Percentiles rank a stretch among this genome's conserved stretches.
phyloP scores from a whole-genome alignment of 2,888 invertebrate species.

The Cartodere bifasciata region DNA sequence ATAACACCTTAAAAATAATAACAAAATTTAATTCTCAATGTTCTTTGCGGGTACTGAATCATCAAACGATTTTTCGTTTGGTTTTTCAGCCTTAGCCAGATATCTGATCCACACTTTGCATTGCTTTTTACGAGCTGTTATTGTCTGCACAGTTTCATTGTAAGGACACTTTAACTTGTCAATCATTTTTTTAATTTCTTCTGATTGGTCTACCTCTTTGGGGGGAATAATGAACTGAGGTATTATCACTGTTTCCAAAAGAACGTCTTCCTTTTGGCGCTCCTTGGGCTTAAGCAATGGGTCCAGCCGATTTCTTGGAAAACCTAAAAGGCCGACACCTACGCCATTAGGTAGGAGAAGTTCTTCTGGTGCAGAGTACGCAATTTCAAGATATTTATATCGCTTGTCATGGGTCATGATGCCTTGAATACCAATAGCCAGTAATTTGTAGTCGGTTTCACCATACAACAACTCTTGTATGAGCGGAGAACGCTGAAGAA shows the following conservation, averaged over 20 bases:
- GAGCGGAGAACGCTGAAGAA: constrained; percentile 45
- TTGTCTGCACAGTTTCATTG: too few species aligned
- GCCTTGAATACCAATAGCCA: constrained; percentile 39
- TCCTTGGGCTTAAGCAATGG: constrained; percentile 38
- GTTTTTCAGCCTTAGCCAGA: too few species aligned
- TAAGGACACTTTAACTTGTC: too few species aligned
- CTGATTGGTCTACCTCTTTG: constrained; percentile 14
- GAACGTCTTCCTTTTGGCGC: constrained; percentile 20
- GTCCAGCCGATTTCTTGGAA: constrained; percentile 42
- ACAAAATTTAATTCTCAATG: too few species aligned
- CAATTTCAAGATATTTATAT: constrained; percentile 39
- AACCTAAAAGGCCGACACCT: constrained; percentile 47
- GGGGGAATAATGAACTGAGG: constrained; percentile 27
- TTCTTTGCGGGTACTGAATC: too few species aligned
- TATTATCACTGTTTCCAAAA: constrained; percentile 16
- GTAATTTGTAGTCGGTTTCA: constrained; percentile 45
- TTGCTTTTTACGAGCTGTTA: too few species aligned
- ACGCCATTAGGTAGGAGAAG: constrained; percentile 34
- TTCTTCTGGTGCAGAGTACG: constrained; percentile 45
- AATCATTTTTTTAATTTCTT: constrained; percentile 7
- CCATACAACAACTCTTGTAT: constrained; percentile 45
- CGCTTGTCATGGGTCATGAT: constrained; percentile 36
- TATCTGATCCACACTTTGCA: too few species aligned
- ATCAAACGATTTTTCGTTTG: too few species aligned
- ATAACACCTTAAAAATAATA: too few species aligned